Percentiles rank a stretch among this genome's conserved stretches.
These are phyloP conservation scores for Heliconius himera DNA, from an alignment of 1,140 invertebrate genomes.

Conservation along the genomic window DNA sequence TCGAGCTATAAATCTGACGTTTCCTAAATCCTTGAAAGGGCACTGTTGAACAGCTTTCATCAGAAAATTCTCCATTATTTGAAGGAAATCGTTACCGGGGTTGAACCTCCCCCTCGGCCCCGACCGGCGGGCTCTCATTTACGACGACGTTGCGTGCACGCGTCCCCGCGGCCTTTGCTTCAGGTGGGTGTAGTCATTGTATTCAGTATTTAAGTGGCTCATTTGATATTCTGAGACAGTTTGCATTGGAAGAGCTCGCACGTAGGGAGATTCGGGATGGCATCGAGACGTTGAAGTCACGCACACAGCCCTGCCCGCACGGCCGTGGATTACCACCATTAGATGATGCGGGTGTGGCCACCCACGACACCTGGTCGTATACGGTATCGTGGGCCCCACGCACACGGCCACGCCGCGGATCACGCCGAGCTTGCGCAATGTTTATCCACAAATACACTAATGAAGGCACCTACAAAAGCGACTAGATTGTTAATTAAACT, in stretches of 20 bases:
- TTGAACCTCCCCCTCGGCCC: constrained; percentile 69
- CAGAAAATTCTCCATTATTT: constrained; percentile 80
- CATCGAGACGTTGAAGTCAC: constrained; percentile 64
- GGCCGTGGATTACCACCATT: constrained; percentile 33
- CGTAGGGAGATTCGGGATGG: constrained; percentile 56
- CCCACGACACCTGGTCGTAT: constrained; percentile 41
- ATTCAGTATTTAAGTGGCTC: constrained; percentile 79
- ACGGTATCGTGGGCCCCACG: constrained; percentile 43
- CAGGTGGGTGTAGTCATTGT: constrained; percentile 78
- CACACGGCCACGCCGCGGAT: constrained; percentile 54
- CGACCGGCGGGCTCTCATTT: constrained; percentile 73
- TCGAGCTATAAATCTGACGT: constrained; percentile 72
- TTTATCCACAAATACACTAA: constrained; percentile 81
- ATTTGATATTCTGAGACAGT: constrained; percentile 81
- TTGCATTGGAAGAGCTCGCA: constrained; percentile 75
- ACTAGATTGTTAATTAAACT: constrained; percentile 81
- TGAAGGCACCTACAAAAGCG: constrained; percentile 80
- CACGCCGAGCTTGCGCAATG: constrained; percentile 68
- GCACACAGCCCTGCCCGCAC: constrained; percentile 35
- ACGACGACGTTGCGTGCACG: constrained; percentile 75
- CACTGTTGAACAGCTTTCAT: constrained; percentile 75
- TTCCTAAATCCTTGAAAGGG: constrained; percentile 76
- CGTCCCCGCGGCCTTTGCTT: constrained; percentile 72
- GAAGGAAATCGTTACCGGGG: constrained; percentile 78
- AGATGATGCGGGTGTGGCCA: constrained; percentile 35